These are phyloP conservation scores for Venustoraphidia nigricollis DNA, from an alignment of 2,888 invertebrate genomes.

Conservation along the genomic window DNA sequence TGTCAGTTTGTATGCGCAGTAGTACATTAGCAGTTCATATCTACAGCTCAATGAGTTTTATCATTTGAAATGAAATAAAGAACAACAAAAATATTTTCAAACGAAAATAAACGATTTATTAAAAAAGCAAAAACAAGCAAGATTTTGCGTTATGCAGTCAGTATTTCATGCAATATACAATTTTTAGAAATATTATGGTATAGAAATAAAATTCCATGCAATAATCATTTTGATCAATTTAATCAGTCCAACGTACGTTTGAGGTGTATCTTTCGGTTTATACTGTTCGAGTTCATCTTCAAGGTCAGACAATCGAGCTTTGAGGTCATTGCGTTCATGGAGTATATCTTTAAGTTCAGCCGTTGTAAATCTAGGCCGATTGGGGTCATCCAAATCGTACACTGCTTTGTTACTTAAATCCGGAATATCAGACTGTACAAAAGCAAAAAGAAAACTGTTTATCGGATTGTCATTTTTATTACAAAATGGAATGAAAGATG, in stretches of 20 bases:
- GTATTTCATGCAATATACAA: too few relatives aligned
- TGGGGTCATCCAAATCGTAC: slow-evolving; percentile 50
- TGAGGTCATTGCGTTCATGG: slow-evolving; percentile 84
- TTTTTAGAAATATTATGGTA: too few relatives aligned
- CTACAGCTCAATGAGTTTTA: too few relatives aligned
- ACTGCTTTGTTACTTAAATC: slow-evolving; percentile 39
- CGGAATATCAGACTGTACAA: slow-evolving; percentile 27
- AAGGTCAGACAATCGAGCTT: slow-evolving; percentile 81
- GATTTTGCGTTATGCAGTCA: not conserved
- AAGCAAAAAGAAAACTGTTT: slow-evolving; percentile 10
- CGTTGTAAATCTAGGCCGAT: slow-evolving; percentile 69
- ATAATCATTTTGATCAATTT: too few relatives aligned
- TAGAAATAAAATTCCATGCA: too few relatives aligned
- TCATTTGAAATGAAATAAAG: too few relatives aligned
- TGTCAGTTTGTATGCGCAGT: too few relatives aligned
- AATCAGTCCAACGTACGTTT: slow-evolving; percentile 25
- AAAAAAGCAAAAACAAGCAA: not conserved
- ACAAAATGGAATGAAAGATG: not conserved
- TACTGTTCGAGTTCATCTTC: slow-evolving; percentile 78
- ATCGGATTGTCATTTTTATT: not conserved
- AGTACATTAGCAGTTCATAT: too few relatives aligned
- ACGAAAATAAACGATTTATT: too few relatives aligned
- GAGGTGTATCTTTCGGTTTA: slow-evolving; percentile 39
- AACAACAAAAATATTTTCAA: too few relatives aligned
- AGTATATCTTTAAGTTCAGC: slow-evolving; percentile 74